Base-by-base conservation (phyloP, 2,888 invertebrate genomes). In the Tanypteryx hageni region DNA sequence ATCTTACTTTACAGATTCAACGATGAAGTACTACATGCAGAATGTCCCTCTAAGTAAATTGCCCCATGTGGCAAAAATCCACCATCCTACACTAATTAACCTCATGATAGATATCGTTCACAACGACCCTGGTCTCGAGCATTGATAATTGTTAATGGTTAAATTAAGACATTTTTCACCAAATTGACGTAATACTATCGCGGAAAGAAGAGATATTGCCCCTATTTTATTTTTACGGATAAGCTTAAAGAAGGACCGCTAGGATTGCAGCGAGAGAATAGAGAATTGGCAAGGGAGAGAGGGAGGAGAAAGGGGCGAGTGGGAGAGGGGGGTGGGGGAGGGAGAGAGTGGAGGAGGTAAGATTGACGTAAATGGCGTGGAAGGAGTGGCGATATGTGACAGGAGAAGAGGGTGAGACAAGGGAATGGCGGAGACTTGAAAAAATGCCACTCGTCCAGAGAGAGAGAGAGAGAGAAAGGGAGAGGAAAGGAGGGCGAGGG, bases 351-450 rank as follows among this genome's bases (percentile, higher is more conserved):
- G 85, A 58, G 59, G 85, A 44, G 86, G 14, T 86, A 61, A 22
- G 82, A 56, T 64, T 64, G 89, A 89, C 89, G 64, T n/a, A 64
- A 18, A 64, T 64, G 89, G 64, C 61, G 64, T 89, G 64, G 44
- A 61, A 14, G 89, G 18, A 56, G n/a, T 16, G 89, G 83, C n/a
- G 18, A 44, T 89, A 64, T 89, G 64, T 89, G 89, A 89, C 89
- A 89, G 89, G 89, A 89, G 68, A 89, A 89, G 64, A 89, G 89
- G 89, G 89, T 89, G 64, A 89, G 89, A 89, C 89, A 89, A 86
- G 86, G 86, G 86, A 61, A 61, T 59, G 86, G 86, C 31, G 18
- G 61, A 57, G 86, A 86, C 86, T 31, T 31, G 86, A 31, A 86
- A 27, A 83, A 83, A 83, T 57, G 57, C n/a, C 18, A 83, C 44